These are phyloP conservation scores for Schizopygopsis malacanthus DNA, from an alignment of 2,797 vertebrate genomes.

Conservation along the genomic window DNA sequence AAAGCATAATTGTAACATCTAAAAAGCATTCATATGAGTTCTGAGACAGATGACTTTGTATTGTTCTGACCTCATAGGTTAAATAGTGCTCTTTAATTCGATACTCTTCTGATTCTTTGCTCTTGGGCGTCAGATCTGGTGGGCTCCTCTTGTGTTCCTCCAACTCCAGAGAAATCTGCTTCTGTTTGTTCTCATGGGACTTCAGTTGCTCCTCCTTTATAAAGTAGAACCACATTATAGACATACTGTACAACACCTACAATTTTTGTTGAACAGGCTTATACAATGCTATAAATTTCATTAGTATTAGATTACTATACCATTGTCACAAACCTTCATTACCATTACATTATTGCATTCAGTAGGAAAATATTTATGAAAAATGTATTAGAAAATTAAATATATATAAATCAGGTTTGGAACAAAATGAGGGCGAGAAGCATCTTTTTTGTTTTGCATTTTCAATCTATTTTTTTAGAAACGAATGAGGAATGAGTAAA, in stretches of 20 bases:
- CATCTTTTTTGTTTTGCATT: no score
- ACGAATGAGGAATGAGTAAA: neutral
- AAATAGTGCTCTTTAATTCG: conserved; percentile 97
- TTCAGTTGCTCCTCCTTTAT: conserved; percentile 92
- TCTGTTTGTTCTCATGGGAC: conserved; percentile 95
- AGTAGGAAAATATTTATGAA: neutral
- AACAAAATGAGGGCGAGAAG: neutral
- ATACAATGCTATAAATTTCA: no score
- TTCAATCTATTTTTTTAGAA: neutral
- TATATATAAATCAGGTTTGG: neutral
- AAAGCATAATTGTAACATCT: neutral
- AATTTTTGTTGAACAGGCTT: neutral
- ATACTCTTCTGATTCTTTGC: conserved; percentile 92
- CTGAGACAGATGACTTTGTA: neutral
- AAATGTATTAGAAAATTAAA: neutral
- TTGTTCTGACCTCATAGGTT: conserved; percentile 88
- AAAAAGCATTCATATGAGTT: neutral
- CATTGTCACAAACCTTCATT: neutral
- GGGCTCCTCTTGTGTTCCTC: conserved; percentile 90
- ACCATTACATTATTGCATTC: neutral
- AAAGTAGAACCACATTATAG: conserved; percentile 53
- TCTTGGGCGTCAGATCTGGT: conserved; percentile 86
- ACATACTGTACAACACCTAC: neutral
- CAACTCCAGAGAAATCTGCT: conserved; percentile 92
- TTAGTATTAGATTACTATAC: neutral